Evolutionary conservation across 1,140 invertebrate species (phyloP), one percentile per base, ranked within the genome.

Genomic region (Phenacoccus solenopsis): DNA sequence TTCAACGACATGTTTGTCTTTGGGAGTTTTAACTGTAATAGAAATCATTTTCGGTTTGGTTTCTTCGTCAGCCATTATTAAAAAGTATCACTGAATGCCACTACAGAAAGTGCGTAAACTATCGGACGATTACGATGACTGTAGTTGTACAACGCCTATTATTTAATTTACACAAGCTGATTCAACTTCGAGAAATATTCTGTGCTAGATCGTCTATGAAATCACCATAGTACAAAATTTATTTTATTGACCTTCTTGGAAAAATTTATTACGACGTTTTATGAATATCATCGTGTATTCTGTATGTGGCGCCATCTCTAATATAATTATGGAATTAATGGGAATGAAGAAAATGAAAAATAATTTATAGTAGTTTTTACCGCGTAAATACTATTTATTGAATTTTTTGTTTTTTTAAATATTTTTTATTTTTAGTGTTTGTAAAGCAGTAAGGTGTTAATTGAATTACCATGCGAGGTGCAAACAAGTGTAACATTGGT

Each of bases 21-120:
- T 97, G 32, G 94, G 90, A 72, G 94, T 97, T 90, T 97, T 97
- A 70, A 98, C 90, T 76, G 88, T 92, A 78, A 98, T 85, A 75
- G 86, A 93, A 78, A 97, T 90, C 80, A 83, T 84, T 75, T 82
- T 84, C 61, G 75, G 75, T 73, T 74, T 73, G 49, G 70, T 73
- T 69, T 78, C 77, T 72, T 79, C 78, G 76, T 80, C 80, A 72
- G 79, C 79, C 79, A 80, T 80, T 73, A 74, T 77, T 70, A 4
- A 13, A 72, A 49, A 49, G 13, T 49, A 49, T 49, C 38, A 49
- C 38, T 5, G 20, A 9, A 49, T n/a, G 38, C 16, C 13, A 49
- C 38, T 49, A 49, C 20, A 2, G 38, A 49, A 49, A 49, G 38
- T 9, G 20, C 16, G 16, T 16, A n/a, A n/a, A n/a, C n/a, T n/a